Base-by-base conservation (phyloP, 2,888 invertebrate species). In the Protula sp. region DNA sequence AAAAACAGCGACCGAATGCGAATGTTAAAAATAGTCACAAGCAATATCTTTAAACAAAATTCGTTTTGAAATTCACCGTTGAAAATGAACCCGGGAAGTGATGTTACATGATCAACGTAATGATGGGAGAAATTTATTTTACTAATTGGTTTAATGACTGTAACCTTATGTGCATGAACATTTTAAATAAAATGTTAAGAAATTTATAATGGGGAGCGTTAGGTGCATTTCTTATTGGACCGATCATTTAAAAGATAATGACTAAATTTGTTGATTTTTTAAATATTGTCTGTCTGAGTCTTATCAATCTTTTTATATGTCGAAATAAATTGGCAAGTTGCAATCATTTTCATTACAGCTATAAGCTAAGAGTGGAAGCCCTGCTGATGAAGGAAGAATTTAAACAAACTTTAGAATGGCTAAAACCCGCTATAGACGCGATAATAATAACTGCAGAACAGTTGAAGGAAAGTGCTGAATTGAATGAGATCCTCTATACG, bases 351-450 rank as follows among this genome's bases (percentile, higher is more conserved):
- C 22, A 9, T 29, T 30, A 52, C 80, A 78, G 78, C 55, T 84
- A 81, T 70, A 72, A 74, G 30, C 67, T 83, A 22, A 70, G 82
- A 28, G 76, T 83, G 22, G 81, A 84, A 65, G 81, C 81, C 0
- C 74, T 84, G 73, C 65, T 83, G 27, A 74, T 83, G 65, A 81
- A 76, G 67, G 83, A 83, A 67, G 84, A 85, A 61, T 82, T 84
- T 58, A 73, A 70, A 24, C 68, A 74, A 0, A 93, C 93, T 69
- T 88, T 94, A 81, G 90, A 89, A 57, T 93, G 91, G 77, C 84
- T 98, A 72, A 91, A 93, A 77, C 93, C 94, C 38, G 91, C 93
- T 68, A 92, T 97, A 73, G 91, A 91, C 77, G 89, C 93, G 27
- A 91, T 98, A 83, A 87, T 94, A 62, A 87, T 89, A 55, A 94